A percentile compares a stretch with the other conserved stretches of the same genome.
These are phyloP conservation scores for Phania funesta DNA, from an alignment of 2,888 invertebrate genomes.

Conservation along the genomic window DNA sequence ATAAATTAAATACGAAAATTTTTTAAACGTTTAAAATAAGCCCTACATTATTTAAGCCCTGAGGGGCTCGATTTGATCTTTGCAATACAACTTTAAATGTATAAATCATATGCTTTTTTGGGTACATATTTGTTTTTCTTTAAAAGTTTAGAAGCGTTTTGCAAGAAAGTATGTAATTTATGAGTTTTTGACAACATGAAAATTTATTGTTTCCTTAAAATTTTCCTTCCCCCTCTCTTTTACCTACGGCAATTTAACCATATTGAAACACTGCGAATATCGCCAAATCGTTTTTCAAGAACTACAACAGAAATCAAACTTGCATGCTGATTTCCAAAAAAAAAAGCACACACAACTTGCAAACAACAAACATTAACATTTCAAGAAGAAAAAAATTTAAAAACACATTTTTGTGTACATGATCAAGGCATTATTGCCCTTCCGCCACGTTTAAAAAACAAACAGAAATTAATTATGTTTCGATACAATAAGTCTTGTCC, in stretches of 20 bases:
- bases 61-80: no score
- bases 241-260: not conserved
- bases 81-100: no score
- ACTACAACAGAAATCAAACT: constrained; percentile 47
- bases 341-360: constrained; percentile 4
- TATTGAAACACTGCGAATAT: constrained; percentile 58
- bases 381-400: constrained; percentile 25
- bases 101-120: not conserved
- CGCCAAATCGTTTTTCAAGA: constrained; percentile 38
- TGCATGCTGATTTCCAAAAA: constrained; percentile 29
- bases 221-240: not conserved
- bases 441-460: constrained; percentile 67
- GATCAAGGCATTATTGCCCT: constrained; percentile 57
- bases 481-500: constrained; percentile 61
- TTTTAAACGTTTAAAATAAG: no score
- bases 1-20: no score
- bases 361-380: constrained; percentile 30
- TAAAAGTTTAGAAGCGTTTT: constrained; percentile 10
- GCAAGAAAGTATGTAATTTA: constrained; percentile 72
- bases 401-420: constrained; percentile 56
- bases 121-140: not conserved
- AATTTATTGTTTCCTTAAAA: constrained; percentile 65
- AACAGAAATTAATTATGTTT: constrained; percentile 71
- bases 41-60: no score
- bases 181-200: constrained; percentile 66